phyloP scores from a whole-genome alignment of 2,113 vertebrate species.

The Orthonyx spaldingii region DNA sequence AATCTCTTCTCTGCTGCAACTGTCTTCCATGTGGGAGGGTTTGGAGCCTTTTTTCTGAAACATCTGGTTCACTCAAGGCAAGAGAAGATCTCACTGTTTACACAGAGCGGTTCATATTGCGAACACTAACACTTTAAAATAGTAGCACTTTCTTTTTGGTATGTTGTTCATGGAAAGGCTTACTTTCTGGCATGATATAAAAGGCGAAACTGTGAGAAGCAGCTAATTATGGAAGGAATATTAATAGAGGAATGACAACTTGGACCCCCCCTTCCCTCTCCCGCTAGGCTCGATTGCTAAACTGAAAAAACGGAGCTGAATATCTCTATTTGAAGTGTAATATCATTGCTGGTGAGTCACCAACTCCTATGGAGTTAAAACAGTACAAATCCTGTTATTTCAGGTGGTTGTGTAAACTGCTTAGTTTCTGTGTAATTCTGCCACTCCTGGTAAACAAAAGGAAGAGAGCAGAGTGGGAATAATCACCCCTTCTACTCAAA shows the following conservation, averaged over 20 bases:
- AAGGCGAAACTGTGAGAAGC: neutral
- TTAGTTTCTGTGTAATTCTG: neutral
- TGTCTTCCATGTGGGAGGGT: neutral
- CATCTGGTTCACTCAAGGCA: constrained; percentile 32
- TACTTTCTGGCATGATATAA: constrained; percentile 1
- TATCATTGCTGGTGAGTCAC: constrained; percentile 25
- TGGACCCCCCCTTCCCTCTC: neutral
- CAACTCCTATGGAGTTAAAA: constrained; percentile 27
- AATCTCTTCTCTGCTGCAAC: neutral
- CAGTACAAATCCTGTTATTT: constrained; percentile 47
- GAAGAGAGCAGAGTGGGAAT: neutral
- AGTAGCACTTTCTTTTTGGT: neutral
- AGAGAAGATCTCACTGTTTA: constrained; percentile 26
- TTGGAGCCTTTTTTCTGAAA: neutral
- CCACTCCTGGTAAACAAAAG: neutral
- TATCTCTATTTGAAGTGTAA: constrained; percentile 40
- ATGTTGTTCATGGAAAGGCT: constrained; percentile 1
- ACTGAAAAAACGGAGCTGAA: neutral
- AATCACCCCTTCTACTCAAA: neutral
- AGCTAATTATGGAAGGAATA: constrained; percentile 7
- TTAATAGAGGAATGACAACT: constrained; percentile 9
- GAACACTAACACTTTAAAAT: neutral
- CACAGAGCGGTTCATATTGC: neutral
- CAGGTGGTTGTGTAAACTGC: constrained; percentile 14
- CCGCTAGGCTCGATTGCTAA: neutral